Evolutionary conservation across 92 coral and sea anemone genomes (phyloP), one percentile per base, ranked within the genome.

Genomic region (Virgularia gustaviana): DNA sequence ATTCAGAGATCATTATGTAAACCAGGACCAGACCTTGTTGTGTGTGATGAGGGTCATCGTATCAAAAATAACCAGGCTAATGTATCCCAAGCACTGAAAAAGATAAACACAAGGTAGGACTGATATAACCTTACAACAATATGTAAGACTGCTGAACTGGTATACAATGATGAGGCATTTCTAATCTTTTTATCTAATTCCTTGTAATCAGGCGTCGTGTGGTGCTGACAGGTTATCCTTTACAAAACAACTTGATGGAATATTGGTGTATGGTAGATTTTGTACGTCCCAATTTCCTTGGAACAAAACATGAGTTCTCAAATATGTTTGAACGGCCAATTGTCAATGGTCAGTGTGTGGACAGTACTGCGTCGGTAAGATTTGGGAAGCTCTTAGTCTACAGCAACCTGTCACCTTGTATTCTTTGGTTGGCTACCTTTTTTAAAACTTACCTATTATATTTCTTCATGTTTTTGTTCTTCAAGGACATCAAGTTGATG

Each of bases 201-300:
- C n/a, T n/a, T n/a, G n/a, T n/a, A n/a, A n/a, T n/a, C 53, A 91
- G 97, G 75, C 89, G 97, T 11, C 86, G 97, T 28, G 97, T 91
- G 2, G 97, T 91, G 12, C 81, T 91, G 20, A 91, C 97, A 44
- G 97, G 97, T 8, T 91, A 91, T 58, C 97, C 97, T 12, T 70
- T 91, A 7, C 97, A 91, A 77, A 91, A 91, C 53, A 91, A 91
- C 76, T 87, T 91, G 57, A 66, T 89, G 63, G 97, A 91, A 65
- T 91, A 91, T 77, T 91, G 97, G 97, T 91, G 97, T 36, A 91
- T 91, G 97, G 96, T 91, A 57, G 97, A 91, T 76, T 91, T 91
- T 80, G 97, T 91, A 36, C 81, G 97, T 33, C 97, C 97, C 22
- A 88, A 88, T 78, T 91, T 91, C 73, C 85, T 91, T 9, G 97